Percentiles rank a stretch among this genome's conserved stretches.
phyloP scores from a whole-genome alignment of 2,113 vertebrate species.

The Sylvietta virens region DNA sequence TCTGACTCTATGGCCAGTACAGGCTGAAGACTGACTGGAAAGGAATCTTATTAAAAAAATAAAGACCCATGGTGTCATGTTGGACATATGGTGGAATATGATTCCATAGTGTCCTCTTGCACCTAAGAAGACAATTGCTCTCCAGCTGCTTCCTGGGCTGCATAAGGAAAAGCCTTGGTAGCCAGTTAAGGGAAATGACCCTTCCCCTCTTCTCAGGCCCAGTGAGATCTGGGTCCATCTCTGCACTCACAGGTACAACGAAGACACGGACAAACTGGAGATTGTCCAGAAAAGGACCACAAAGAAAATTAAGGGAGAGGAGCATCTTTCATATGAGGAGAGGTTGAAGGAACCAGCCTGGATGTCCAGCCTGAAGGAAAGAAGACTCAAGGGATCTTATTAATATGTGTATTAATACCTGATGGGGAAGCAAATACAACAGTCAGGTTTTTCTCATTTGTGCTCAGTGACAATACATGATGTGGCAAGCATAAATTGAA shows the following conservation, averaged over 20 bases:
- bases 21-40: neutral
- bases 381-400: neutral
- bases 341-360: too few species aligned
- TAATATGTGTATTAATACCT: neutral
- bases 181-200: neutral
- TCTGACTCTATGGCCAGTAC: neutral
- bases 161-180: neutral
- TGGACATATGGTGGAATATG: neutral
- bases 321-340: neutral
- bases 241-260: neutral
- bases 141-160: neutral
- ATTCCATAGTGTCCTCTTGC: neutral
- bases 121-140: neutral
- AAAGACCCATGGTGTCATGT: rapidly evolving
- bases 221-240: neutral
- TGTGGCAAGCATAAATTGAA: neutral
- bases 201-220: neutral
- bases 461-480: neutral
- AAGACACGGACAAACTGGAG: neutral
- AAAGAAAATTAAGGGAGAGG: neutral
- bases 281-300: neutral
- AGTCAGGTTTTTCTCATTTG: neutral
- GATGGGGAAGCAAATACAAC: neutral
- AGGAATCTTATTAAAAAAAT: neutral
- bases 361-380: neutral